These are phyloP conservation scores for Calliphora vicina DNA, from an alignment of 1,140 invertebrate genomes.

Conservation along the genomic window DNA sequence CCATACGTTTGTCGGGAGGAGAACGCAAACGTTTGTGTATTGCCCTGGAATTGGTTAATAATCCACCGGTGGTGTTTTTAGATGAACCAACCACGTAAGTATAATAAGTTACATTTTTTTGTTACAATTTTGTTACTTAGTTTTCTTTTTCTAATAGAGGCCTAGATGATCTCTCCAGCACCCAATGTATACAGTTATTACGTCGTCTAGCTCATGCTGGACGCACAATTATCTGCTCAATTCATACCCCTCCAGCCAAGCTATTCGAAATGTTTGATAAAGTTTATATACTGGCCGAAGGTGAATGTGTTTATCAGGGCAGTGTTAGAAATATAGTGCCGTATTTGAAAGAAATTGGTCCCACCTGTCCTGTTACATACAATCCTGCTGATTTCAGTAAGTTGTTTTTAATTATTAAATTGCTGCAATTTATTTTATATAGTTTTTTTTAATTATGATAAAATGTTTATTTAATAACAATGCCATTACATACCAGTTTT, in stretches of 20 bases:
- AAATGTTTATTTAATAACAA: not conserved
- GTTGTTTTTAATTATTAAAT: slow-evolving; percentile 45
- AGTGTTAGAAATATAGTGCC: slow-evolving; percentile 72
- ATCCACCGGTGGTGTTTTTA: slow-evolving; percentile 89
- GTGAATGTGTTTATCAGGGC: slow-evolving; percentile 80
- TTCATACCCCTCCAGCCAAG: slow-evolving; percentile 88
- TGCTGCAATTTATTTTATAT: no score
- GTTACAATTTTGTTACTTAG: not conserved
- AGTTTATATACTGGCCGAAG: slow-evolving; percentile 76
- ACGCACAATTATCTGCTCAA: slow-evolving; percentile 87
- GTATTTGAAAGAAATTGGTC: slow-evolving; percentile 71
- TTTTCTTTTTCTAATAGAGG: slow-evolving; percentile 62
- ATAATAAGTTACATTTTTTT: not conserved
- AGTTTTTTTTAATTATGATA: not conserved
- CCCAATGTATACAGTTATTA: slow-evolving; percentile 77
- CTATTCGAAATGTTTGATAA: slow-evolving; percentile 81
- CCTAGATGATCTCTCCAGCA: slow-evolving; percentile 78
- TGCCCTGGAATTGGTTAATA: slow-evolving; percentile 91
- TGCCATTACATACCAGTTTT: not conserved
- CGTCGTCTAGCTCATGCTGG: slow-evolving; percentile 81
- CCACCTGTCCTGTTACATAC: slow-evolving; percentile 78
- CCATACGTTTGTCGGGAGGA: slow-evolving; percentile 84
- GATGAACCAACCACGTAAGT: slow-evolving; percentile 86
- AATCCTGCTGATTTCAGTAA: slow-evolving; percentile 86
- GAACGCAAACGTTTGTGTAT: slow-evolving; percentile 92